phyloP scores from a whole-genome alignment of 2,113 vertebrate species.

The Cephalopterus ornatus region DNA sequence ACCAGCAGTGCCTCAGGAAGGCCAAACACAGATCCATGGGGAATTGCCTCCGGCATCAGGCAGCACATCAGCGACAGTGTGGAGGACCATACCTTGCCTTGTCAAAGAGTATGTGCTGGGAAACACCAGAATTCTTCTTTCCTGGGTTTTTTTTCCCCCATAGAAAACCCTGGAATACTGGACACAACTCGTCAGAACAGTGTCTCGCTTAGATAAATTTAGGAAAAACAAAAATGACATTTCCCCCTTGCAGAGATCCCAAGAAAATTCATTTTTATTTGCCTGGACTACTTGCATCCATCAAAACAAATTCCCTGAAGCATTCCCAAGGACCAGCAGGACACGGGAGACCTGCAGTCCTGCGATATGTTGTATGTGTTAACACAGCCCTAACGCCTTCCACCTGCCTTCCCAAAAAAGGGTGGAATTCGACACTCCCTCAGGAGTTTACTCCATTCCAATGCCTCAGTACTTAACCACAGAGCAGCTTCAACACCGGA shows the following conservation, averaged over 20 bases:
- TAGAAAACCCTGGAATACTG: fast-evolving
- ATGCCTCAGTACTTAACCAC: background rate
- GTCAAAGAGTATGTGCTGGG: background rate
- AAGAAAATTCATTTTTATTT: background rate
- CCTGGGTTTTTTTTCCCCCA: background rate
- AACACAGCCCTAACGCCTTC: background rate
- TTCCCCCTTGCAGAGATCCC: background rate
- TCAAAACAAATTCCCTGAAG: background rate
- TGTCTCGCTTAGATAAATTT: background rate
- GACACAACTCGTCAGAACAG: background rate
- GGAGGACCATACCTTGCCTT: background rate
- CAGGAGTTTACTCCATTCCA: background rate
- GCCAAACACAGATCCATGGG: background rate
- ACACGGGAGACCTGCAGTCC: background rate
- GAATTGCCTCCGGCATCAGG: background rate
- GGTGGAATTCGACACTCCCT: background rate
- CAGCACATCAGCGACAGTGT: fast-evolving
- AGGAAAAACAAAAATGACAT: background rate
- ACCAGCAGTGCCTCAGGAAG: background rate
- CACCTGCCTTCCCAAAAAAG: background rate
- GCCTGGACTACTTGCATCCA: background rate
- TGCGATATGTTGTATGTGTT: fast-evolving
- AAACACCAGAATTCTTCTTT: background rate
- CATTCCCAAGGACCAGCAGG: background rate
- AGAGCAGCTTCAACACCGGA: background rate